Evolutionary conservation across 2,113 vertebrate species (phyloP).

Genomic region (Rhinogobius similis): DNA sequence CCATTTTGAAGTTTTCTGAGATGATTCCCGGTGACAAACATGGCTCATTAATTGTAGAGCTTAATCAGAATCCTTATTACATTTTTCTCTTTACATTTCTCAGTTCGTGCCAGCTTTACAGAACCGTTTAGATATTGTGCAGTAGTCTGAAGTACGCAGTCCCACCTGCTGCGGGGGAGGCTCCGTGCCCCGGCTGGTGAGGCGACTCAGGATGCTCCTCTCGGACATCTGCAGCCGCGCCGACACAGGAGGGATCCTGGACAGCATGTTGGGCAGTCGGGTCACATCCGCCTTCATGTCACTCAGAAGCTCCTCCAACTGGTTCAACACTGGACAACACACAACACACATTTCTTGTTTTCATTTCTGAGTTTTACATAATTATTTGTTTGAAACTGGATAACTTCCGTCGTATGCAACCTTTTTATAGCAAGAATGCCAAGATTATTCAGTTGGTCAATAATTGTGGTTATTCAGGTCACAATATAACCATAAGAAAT

Average conservation of each 20-base stretch:
- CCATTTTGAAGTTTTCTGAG: background rate
- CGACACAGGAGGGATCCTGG: slow-evolving; percentile 92
- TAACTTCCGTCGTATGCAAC: too few relatives aligned
- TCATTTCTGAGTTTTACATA: too few relatives aligned
- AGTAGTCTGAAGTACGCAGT: background rate
- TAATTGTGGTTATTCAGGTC: background rate
- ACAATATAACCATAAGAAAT: too few relatives aligned
- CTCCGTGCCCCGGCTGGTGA: slow-evolving; percentile 91
- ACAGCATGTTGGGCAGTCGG: slow-evolving; percentile 94
- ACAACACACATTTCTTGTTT: background rate
- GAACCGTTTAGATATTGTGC: background rate
- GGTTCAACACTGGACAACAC: slow-evolving; percentile 87
- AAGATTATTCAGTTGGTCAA: too few relatives aligned
- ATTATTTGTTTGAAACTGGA: too few relatives aligned
- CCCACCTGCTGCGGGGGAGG: slow-evolving; percentile 87
- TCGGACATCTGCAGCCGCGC: slow-evolving; percentile 97
- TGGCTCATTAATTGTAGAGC: background rate
- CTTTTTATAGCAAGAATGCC: too few relatives aligned
- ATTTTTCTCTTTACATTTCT: background rate
- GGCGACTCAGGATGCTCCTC: slow-evolving; percentile 93
- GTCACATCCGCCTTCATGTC: slow-evolving; percentile 99
- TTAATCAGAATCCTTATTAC: background rate
- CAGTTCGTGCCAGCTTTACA: too few relatives aligned
- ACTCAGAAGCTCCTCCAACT: slow-evolving; percentile 95
- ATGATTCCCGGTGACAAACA: background rate